Conservation (phyloP, 1,140 invertebrate genomes). For the Augochlora pura region DNA sequence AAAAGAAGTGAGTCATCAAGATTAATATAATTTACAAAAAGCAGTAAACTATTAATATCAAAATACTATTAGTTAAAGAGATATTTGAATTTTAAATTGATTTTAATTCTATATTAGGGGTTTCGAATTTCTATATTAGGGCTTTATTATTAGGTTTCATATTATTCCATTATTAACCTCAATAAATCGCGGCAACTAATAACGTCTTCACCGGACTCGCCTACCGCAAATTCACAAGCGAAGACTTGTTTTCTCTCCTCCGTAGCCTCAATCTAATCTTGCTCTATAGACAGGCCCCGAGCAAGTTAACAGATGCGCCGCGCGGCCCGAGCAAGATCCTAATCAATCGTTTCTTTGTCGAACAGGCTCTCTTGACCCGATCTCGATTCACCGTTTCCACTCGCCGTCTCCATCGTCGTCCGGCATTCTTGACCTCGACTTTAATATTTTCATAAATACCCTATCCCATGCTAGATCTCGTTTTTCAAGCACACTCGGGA, state of each 20-base stretch:
- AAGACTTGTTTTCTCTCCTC: not conserved
- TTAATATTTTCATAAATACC: conserved; percentile 20
- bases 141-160: no score
- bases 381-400: conserved; percentile 11
- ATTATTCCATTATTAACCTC: no score
- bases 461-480: conserved; percentile 28
- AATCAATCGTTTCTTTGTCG: conserved; percentile 42
- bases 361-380: conserved; percentile 26
- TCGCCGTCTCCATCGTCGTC: conserved; percentile 10
- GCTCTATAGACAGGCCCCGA: not conserved
- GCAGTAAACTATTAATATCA: no score
- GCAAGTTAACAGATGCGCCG: not conserved
- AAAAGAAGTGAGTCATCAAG: no score
- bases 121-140: no score
- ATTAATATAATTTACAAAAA: no score
- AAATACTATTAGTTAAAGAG: no score
- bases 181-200: no score
- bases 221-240: no score
- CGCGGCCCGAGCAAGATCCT: not conserved
- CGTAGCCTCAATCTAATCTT: not conserved
- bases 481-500: not conserved
- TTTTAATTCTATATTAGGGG: no score
- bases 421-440: conserved; percentile 11
- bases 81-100: no score
- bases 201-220: no score